These are phyloP conservation scores for Neodiprion virginianus DNA, from an alignment of 1,140 invertebrate species.

Conservation along the genomic window DNA sequence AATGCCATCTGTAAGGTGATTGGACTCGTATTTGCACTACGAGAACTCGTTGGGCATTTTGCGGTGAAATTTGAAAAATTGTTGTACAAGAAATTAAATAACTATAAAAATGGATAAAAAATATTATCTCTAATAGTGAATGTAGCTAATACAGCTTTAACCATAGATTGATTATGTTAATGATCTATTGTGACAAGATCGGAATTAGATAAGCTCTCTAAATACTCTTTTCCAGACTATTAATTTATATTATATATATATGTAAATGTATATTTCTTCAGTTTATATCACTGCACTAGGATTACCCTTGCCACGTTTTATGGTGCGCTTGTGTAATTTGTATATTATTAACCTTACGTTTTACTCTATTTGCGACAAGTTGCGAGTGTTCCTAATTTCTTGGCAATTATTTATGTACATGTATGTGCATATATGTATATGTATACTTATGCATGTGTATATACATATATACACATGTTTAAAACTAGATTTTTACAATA, in stretches of 20 bases:
- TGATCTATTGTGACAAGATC: neutral
- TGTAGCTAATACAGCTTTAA: slow-evolving; percentile 1
- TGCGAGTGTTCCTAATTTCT: neutral
- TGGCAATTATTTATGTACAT: neutral
- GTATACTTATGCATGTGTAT: too few relatives aligned
- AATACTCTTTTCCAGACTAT: neutral
- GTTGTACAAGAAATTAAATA: neutral
- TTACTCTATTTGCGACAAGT: neutral
- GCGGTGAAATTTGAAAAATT: neutral
- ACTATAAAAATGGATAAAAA: neutral
- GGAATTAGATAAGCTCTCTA: neutral
- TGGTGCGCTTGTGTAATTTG: neutral
- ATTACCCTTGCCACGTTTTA: neutral
- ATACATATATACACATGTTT: too few relatives aligned
- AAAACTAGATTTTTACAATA: too few relatives aligned
- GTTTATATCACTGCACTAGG: too few relatives aligned
- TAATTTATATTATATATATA: neutral
- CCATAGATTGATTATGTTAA: neutral
- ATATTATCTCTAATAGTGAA: neutral
- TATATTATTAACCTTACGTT: neutral
- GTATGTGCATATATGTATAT: too few relatives aligned
- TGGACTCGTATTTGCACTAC: too few relatives aligned
- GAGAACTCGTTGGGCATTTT: neutral
- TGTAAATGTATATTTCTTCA: too few relatives aligned
- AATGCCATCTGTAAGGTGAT: too few relatives aligned